Evolutionary conservation across 2,113 vertebrate species (phyloP).

Genomic region (Thalassarche chlororhynchos): DNA sequence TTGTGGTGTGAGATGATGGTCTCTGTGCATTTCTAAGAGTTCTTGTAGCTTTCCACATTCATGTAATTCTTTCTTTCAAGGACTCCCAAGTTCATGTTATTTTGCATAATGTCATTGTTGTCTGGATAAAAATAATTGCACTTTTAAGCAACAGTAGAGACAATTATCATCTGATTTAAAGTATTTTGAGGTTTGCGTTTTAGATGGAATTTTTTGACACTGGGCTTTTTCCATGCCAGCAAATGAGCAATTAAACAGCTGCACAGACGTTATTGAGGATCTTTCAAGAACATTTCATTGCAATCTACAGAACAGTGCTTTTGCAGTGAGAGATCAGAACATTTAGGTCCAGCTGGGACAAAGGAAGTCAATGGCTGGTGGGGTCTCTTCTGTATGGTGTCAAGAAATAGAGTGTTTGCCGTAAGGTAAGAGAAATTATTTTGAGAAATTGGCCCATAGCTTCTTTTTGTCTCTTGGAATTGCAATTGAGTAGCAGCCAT

Average conservation of each 20-base stretch:
- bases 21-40: slow-evolving; percentile 23
- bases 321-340: not conserved
- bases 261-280: not conserved
- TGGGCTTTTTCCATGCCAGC: not conserved
- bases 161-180: not conserved
- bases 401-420: not conserved
- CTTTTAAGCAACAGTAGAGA: not conserved
- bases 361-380: not conserved
- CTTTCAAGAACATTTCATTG: not conserved
- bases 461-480: not conserved
- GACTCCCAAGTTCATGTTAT: slow-evolving; percentile 8
- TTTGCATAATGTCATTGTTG: slow-evolving; percentile 32
- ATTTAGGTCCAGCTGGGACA: not conserved
- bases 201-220: not conserved
- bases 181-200: not conserved
- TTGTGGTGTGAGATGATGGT: slow-evolving; percentile 31
- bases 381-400: not conserved
- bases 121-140: slow-evolving; percentile 11
- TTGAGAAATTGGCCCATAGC: not conserved
- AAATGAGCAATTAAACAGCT: slow-evolving; percentile 20
- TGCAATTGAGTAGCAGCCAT: not conserved
- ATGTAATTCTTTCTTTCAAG: slow-evolving; percentile 40
- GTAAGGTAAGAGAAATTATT: not conserved
- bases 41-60: slow-evolving; percentile 14
- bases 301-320: not conserved